Conservation (phyloP, 2,113 vertebrate genomes). For the Colossoma macropomum region DNA sequence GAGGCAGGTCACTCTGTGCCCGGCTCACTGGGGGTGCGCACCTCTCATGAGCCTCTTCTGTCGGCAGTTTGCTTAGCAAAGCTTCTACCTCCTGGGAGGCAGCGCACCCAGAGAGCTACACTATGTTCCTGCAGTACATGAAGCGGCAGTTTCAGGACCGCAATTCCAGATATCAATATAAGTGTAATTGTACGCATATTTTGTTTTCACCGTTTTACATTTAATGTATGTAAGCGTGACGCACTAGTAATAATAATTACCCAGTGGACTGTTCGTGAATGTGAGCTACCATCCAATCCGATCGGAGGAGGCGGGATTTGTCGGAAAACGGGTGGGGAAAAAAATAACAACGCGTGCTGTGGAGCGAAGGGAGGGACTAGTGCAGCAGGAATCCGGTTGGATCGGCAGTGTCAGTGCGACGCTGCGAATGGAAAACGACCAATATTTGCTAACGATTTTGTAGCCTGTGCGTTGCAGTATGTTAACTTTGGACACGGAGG, state of each 20-base stretch:
- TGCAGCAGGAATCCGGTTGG: conserved; percentile 61
- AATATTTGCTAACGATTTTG: conserved; percentile 44
- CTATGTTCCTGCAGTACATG: too few relatives aligned
- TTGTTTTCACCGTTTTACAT: too few relatives aligned
- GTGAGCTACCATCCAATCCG: neutral
- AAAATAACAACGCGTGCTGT: conserved; percentile 62
- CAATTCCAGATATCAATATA: too few relatives aligned
- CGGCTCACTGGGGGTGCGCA: too few relatives aligned
- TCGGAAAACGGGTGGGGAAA: neutral
- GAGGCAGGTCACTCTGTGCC: too few relatives aligned
- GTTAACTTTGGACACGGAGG: conserved; percentile 56
- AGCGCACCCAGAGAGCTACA: too few relatives aligned
- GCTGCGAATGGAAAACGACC: conserved; percentile 62
- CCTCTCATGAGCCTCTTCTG: too few relatives aligned
- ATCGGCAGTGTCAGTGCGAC: conserved; percentile 49
- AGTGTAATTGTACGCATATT: too few relatives aligned
- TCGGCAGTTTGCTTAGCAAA: too few relatives aligned
- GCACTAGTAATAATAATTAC: neutral
- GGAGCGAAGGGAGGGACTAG: conserved; percentile 66
- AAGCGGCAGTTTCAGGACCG: too few relatives aligned
- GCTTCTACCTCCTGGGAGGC: too few relatives aligned
- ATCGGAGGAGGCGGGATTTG: neutral
- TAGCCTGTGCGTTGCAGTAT: conserved; percentile 36
- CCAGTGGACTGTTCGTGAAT: neutral
- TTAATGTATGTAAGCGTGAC: neutral